phyloP scores from a whole-genome alignment of 2,113 vertebrate species.

The Choloepus hoffmanni region DNA sequence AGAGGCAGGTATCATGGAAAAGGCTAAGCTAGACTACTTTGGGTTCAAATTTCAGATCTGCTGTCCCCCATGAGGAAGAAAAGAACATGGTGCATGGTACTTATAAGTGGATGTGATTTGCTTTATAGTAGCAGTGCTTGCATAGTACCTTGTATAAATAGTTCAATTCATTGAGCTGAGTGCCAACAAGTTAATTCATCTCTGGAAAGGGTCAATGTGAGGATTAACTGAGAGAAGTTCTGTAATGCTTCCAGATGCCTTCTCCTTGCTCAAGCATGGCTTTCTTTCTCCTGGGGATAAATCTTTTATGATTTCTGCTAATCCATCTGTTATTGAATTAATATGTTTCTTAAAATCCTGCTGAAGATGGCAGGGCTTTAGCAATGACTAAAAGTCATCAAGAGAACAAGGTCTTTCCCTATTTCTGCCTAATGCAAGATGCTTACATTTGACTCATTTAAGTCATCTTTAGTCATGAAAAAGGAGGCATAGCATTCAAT shows the following conservation, averaged over 20 bases:
- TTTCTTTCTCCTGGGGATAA: neutral
- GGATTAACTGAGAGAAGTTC: neutral
- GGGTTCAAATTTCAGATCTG: neutral
- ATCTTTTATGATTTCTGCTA: neutral
- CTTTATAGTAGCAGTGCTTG: constrained; percentile 79
- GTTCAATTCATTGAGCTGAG: neutral
- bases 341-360: neutral
- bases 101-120: constrained; percentile 76
- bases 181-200: neutral
- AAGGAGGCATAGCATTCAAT: neutral
- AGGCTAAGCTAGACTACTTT: neutral
- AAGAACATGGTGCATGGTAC: constrained; percentile 76
- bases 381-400: neutral
- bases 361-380: neutral
- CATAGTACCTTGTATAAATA: neutral
- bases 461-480: neutral
- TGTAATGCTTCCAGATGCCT: neutral
- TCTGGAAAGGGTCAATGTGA: neutral
- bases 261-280: neutral
- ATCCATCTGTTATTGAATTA: neutral
- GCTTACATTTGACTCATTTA: neutral
- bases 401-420: neutral
- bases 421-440: neutral
- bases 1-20: neutral
- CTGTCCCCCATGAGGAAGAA: neutral